Evolutionary conservation across 1,140 invertebrate genomes (phyloP).

Genomic region (Nylanderia fulva): DNA sequence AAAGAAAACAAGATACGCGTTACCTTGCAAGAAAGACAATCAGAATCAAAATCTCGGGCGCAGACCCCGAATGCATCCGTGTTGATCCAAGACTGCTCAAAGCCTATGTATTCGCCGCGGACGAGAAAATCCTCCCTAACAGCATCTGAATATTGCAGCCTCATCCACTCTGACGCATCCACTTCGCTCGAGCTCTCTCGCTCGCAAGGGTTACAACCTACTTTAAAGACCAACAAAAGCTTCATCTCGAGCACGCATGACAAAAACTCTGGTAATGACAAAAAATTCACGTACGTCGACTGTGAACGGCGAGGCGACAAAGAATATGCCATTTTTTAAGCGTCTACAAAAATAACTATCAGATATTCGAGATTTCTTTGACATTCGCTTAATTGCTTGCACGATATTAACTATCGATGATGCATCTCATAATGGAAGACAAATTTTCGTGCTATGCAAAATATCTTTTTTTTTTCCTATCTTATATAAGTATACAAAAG

Average conservation of each 20-base stretch:
- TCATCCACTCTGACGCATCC: conserved; percentile 69
- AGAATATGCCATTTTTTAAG: not conserved
- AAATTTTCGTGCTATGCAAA: not conserved
- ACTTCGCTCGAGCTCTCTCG: conserved; percentile 30
- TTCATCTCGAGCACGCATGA: conserved; percentile 35
- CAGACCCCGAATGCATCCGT: conserved; percentile 20
- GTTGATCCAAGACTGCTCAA: conserved; percentile 50
- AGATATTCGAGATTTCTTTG: not conserved
- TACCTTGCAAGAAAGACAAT: conserved; percentile 44
- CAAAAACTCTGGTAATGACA: conserved; percentile 63
- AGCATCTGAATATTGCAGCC: conserved; percentile 73
- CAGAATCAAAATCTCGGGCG: conserved; percentile 39
- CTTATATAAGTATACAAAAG: too few relatives aligned
- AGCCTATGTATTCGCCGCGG: conserved; percentile 57
- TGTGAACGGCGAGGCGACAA: not conserved
- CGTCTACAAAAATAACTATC: not conserved
- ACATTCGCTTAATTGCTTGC: too few relatives aligned
- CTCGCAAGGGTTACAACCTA: conserved; percentile 58
- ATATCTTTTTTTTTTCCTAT: not conserved
- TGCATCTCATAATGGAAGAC: not conserved
- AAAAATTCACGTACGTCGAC: not conserved
- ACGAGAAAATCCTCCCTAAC: conserved; percentile 69
- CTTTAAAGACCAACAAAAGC: conserved; percentile 64
- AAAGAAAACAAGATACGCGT: not conserved
- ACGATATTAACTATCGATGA: too few relatives aligned